phyloP scores from a whole-genome alignment of 2,113 vertebrate genomes.

The Lutjanus erythropterus region DNA sequence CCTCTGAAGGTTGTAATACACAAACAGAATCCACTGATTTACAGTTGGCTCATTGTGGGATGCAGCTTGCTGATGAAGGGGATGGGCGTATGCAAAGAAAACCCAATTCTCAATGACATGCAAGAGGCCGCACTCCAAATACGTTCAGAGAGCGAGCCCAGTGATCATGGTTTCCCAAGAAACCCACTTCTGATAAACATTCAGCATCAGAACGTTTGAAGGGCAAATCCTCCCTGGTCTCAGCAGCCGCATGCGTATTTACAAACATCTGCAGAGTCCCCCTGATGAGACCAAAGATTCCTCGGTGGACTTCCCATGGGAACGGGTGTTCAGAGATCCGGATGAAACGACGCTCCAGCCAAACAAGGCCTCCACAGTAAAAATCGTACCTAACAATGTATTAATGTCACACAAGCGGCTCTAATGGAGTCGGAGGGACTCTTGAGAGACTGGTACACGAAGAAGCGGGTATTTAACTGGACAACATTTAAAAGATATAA shows the following conservation, averaged over 20 bases:
- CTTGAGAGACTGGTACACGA: background rate
- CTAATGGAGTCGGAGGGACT: background rate
- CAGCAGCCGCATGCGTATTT: constrained; percentile 51
- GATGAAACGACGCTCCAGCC: constrained; percentile 59
- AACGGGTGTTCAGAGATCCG: constrained; percentile 26
- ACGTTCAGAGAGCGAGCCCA: constrained; percentile 35
- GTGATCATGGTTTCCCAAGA: constrained; percentile 60
- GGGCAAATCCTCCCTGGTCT: constrained; percentile 50
- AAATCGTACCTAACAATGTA: constrained; percentile 23
- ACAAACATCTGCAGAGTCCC: constrained; percentile 75
- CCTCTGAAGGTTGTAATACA: background rate
- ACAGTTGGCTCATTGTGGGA: constrained; percentile 35
- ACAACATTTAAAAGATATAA: constrained; percentile 6
- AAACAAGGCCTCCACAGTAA: constrained; percentile 36
- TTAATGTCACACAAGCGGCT: constrained; percentile 37
- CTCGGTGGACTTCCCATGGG: constrained; percentile 64
- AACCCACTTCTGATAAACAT: constrained; percentile 76
- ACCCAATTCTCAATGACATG: constrained; percentile 34
- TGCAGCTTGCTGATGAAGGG: constrained; percentile 1
- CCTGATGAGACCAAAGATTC: constrained; percentile 62
- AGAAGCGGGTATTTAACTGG: background rate
- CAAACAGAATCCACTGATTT: constrained; percentile 30
- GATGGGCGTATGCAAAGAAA: constrained; percentile 44
- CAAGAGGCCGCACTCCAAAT: constrained; percentile 49
- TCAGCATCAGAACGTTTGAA: constrained; percentile 61